Percentiles rank a stretch among this genome's conserved stretches.
Conservation (phyloP, 2,888 invertebrate genomes). For the Andrena fulva region DNA sequence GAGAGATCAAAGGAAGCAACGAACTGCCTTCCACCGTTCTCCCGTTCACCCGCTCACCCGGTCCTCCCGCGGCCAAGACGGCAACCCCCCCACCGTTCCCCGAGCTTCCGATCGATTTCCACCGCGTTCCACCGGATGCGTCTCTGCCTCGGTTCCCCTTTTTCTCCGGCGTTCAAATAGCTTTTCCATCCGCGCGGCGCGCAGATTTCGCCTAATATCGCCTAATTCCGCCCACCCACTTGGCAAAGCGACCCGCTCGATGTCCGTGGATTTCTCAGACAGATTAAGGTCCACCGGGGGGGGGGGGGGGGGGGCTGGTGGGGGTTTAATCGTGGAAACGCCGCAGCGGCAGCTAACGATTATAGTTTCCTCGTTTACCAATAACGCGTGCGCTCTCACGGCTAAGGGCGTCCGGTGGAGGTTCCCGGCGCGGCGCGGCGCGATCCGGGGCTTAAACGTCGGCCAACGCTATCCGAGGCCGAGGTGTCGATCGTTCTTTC, state of each 20-base stretch:
- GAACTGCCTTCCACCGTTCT: conserved; percentile 49
- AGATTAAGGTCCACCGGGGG: not conserved
- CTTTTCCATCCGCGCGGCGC: not conserved
- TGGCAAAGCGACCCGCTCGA: not conserved
- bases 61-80: conserved; percentile 10
- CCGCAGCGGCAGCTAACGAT: conserved; percentile 19
- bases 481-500: conserved; percentile 69
- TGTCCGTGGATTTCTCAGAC: not conserved
- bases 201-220: too few species aligned
- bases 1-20: conserved; percentile 72
- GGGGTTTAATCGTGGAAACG: conserved; percentile 28
- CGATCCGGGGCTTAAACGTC: conserved; percentile 35
- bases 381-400: conserved; percentile 39
- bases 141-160: not conserved
- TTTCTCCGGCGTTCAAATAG: not conserved
- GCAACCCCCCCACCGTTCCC: not conserved
- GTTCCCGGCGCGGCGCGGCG: not conserved
- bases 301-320: too few species aligned
- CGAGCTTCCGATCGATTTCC: conserved; percentile 36
- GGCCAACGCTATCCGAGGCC: conserved; percentile 26
- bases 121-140: conserved; percentile 20
- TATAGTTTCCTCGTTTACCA: conserved; percentile 37
- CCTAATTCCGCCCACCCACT: too few species aligned
- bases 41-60: conserved; percentile 2
- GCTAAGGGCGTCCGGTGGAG: conserved; percentile 21